Conservation (phyloP, 2,797 vertebrate genomes). For the Pterois miles region DNA sequence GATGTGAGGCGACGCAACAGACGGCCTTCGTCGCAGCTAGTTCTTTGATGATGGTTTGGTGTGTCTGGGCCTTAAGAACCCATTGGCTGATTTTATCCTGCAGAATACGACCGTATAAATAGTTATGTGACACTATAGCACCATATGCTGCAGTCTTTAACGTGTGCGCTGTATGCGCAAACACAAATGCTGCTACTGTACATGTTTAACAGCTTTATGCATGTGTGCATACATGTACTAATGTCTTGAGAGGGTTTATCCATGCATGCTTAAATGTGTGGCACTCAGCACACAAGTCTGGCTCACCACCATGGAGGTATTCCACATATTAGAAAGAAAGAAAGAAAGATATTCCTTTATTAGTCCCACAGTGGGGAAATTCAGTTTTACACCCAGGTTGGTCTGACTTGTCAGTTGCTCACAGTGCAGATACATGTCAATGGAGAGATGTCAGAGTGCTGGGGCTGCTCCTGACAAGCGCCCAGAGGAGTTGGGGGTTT, state of each 20-base stretch:
- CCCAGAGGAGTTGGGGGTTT: too few species aligned
- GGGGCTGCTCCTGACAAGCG: too few species aligned
- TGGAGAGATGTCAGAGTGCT: too few species aligned
- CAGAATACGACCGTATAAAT: neutral
- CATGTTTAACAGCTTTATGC: conserved; percentile 30
- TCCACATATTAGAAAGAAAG: too few species aligned
- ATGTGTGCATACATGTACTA: conserved; percentile 27
- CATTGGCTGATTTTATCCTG: conserved; percentile 3
- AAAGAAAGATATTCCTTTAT: too few species aligned
- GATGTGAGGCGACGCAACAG: too few species aligned
- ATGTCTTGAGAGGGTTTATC: conserved; percentile 38
- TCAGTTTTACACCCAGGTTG: too few species aligned
- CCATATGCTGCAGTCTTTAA: conserved; percentile 25
- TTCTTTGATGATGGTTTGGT: neutral
- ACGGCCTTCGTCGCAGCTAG: neutral
- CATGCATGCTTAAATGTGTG: conserved; percentile 33
- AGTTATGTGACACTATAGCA: neutral
- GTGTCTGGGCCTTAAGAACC: conserved; percentile 6
- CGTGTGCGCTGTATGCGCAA: neutral
- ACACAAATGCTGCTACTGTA: conserved; percentile 22
- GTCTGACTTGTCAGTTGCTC: too few species aligned
- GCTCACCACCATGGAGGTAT: conserved; percentile 40
- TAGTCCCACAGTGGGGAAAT: too few species aligned
- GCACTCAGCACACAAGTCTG: conserved; percentile 27
- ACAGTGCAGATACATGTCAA: too few species aligned